These are phyloP conservation scores for Amblyornis subalaris DNA, from an alignment of 2,113 vertebrate species.

Conservation along the genomic window DNA sequence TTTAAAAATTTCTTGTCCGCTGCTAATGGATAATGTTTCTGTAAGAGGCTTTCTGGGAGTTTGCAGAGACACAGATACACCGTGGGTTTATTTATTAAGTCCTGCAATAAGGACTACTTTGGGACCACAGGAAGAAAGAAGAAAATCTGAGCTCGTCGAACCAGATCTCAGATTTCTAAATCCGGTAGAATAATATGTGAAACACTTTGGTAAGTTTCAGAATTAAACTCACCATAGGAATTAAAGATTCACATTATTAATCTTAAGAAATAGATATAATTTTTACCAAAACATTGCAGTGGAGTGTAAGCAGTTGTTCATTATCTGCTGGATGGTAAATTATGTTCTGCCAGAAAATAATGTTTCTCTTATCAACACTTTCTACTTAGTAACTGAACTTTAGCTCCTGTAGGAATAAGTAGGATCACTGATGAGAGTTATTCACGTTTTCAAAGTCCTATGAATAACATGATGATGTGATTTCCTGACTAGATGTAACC, in stretches of 20 bases:
- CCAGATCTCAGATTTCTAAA: not conserved
- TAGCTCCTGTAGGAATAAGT: slow-evolving; percentile 36
- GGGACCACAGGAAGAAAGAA: not conserved
- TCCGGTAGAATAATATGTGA: not conserved
- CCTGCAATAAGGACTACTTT: not conserved
- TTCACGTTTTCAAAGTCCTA: not conserved
- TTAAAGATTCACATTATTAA: not conserved
- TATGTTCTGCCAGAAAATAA: slow-evolving; percentile 10
- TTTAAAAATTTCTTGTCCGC: not conserved
- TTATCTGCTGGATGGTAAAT: not conserved
- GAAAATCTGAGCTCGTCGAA: not conserved
- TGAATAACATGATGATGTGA: slow-evolving; percentile 31
- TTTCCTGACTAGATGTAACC: slow-evolving; percentile 37
- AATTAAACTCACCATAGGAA: not conserved
- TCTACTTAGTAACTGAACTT: slow-evolving; percentile 20
- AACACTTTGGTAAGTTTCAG: not conserved
- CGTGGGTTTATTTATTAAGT: not conserved
- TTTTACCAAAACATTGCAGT: not conserved
- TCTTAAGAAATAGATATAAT: not conserved
- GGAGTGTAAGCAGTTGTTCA: not conserved
- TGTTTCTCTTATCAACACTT: slow-evolving; percentile 10
- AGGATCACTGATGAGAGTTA: not conserved
- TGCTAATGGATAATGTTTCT: not conserved
- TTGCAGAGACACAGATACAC: not conserved
- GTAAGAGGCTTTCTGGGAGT: not conserved